These are phyloP conservation scores for Caracal caracal DNA, from an alignment of 2,113 vertebrate genomes.

Conservation along the genomic window DNA sequence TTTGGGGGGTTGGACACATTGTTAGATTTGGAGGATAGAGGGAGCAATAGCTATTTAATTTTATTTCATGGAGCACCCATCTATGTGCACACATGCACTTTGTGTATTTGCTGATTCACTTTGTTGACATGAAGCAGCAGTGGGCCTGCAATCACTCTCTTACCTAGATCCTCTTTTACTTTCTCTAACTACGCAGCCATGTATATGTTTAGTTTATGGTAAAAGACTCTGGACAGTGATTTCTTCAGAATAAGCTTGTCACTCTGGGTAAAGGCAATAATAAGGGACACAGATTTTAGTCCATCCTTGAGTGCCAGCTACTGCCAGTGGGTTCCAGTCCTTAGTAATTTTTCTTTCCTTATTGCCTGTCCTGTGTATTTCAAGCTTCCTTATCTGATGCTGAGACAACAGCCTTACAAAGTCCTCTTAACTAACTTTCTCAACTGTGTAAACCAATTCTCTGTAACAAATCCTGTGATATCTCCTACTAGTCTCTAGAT, in stretches of 20 bases:
- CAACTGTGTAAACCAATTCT: background rate
- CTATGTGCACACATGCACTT: fast-evolving
- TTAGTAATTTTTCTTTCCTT: background rate
- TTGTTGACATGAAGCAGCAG: background rate
- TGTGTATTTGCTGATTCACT: background rate
- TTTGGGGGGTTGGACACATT: background rate
- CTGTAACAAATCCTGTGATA: background rate
- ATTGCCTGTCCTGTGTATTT: background rate
- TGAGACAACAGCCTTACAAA: background rate
- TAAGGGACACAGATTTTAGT: background rate
- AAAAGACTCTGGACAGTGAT: background rate
- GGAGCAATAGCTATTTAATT: background rate
- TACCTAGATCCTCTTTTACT: background rate
- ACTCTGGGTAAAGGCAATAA: background rate
- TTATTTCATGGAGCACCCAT: background rate
- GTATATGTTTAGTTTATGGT: background rate
- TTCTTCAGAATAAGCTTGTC: background rate
- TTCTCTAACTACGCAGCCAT: background rate
- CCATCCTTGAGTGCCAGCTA: background rate
- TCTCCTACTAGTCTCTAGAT: background rate
- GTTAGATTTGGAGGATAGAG: background rate
- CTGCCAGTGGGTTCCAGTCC: background rate
- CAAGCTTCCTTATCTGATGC: background rate
- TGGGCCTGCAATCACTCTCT: background rate
- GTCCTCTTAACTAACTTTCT: background rate